Percentiles rank a stretch among this genome's conserved stretches.
phyloP scores from a whole-genome alignment of 2,113 vertebrate species.

The Motacilla tschutschensis region DNA sequence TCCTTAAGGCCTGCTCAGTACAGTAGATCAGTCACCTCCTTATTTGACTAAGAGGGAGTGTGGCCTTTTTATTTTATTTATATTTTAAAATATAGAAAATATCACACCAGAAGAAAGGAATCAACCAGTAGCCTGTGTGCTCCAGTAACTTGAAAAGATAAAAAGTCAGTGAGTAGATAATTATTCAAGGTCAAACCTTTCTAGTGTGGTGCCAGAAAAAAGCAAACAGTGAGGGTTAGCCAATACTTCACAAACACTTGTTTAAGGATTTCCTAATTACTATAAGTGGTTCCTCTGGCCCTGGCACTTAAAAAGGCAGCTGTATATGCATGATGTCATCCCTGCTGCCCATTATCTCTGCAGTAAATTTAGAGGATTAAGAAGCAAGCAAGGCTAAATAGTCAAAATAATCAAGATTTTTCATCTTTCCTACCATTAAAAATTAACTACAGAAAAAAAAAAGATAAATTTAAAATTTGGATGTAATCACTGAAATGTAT shows the following conservation, averaged over 20 bases:
- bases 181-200: conserved; percentile 94
- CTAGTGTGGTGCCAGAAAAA: conserved; percentile 85
- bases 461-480: neutral
- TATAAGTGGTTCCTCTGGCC: conserved; percentile 94
- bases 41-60: neutral
- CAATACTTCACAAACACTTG: conserved; percentile 94
- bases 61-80: conserved; percentile 11
- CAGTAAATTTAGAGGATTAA: conserved; percentile 72
- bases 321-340: conserved; percentile 88
- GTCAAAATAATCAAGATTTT: conserved; percentile 65
- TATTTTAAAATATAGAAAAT: neutral
- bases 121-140: conserved; percentile 75
- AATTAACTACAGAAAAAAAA: neutral
- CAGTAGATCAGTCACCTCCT: neutral
- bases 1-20: neutral
- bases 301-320: conserved; percentile 89
- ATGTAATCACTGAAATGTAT: neutral
- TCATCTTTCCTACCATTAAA: neutral
- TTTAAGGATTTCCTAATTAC: conserved; percentile 99
- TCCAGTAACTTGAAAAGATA: conserved; percentile 84
- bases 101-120: neutral
- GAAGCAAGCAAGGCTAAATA: conserved; percentile 60
- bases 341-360: conserved; percentile 69
- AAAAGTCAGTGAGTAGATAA: conserved; percentile 86
- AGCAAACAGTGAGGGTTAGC: conserved; percentile 88